phyloP scores from a whole-genome alignment of 2,888 invertebrate genomes.

The Rotaria socialis region DNA sequence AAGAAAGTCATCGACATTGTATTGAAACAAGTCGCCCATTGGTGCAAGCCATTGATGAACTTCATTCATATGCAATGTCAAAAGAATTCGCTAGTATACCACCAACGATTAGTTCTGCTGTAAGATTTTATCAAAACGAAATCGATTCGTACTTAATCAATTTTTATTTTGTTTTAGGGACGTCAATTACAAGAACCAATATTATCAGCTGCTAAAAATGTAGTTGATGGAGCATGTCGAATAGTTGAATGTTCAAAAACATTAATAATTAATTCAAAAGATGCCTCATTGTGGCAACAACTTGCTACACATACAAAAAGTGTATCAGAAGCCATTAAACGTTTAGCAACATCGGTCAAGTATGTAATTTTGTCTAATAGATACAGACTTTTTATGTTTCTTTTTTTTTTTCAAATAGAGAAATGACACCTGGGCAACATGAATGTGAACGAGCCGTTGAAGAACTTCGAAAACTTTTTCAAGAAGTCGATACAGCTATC shows the following conservation, averaged over 20 bases:
- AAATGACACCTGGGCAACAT: slow-evolving; percentile 88
- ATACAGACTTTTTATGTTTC: no score
- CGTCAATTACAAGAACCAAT: slow-evolving; percentile 80
- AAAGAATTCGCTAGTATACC: slow-evolving; percentile 88
- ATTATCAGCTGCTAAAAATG: slow-evolving; percentile 71
- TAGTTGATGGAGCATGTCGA: slow-evolving; percentile 78
- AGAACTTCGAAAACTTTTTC: slow-evolving; percentile 55
- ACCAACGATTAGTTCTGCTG: slow-evolving; percentile 77
- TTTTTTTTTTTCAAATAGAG: slow-evolving; percentile 62
- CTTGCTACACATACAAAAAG: slow-evolving; percentile 87
- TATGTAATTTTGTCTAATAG: slow-evolving; percentile 52
- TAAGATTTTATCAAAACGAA: slow-evolving; percentile 48
- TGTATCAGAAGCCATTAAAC: slow-evolving; percentile 92
- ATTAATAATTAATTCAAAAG: slow-evolving; percentile 79
- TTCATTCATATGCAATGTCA: slow-evolving; percentile 85
- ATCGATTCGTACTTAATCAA: neutral
- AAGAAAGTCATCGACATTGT: slow-evolving; percentile 64
- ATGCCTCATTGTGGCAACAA: slow-evolving; percentile 87
- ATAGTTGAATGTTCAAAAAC: slow-evolving; percentile 86
- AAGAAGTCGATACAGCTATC: slow-evolving; percentile 23
- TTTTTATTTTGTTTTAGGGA: slow-evolving; percentile 62
- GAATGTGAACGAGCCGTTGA: slow-evolving; percentile 83
- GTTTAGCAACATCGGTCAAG: slow-evolving; percentile 82
- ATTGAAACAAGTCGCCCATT: slow-evolving; percentile 75
- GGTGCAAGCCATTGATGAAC: slow-evolving; percentile 79